Percentiles rank a stretch among this genome's conserved stretches.
Evolutionary conservation across 1,140 invertebrate genomes (phyloP).

Genomic region (Anthonomus grandis): DNA sequence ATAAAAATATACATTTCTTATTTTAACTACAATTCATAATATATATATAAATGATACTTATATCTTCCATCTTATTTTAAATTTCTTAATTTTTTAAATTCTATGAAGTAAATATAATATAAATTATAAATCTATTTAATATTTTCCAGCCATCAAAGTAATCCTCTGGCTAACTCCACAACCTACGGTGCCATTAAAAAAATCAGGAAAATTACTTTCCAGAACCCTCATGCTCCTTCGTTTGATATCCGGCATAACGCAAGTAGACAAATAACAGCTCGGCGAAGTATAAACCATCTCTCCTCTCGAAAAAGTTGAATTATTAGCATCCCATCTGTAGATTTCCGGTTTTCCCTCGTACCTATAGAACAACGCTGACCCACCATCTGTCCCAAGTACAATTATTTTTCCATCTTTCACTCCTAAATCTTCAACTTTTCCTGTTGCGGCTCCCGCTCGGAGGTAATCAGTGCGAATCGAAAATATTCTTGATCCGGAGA

Average conservation of each 20-base stretch:
- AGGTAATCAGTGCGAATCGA: slow-evolving; percentile 56
- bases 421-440: slow-evolving; percentile 56
- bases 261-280: slow-evolving; percentile 56
- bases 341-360: slow-evolving; percentile 51
- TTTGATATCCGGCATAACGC: slow-evolving; percentile 56
- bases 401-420: slow-evolving; percentile 54
- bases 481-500: slow-evolving; percentile 55
- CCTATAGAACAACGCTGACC: slow-evolving; percentile 57
- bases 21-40: no score
- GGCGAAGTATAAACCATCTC: slow-evolving; percentile 52
- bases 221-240: slow-evolving; percentile 56
- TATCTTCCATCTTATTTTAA: no score
- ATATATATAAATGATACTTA: no score
- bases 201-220: slow-evolving; percentile 63
- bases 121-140: no score
- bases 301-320: slow-evolving; percentile 48
- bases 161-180: slow-evolving; percentile 57
- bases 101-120: no score
- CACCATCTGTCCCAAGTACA: slow-evolving; percentile 60
- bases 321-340: slow-evolving; percentile 51
- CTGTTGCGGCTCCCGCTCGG: slow-evolving; percentile 51
- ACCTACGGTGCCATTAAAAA: slow-evolving; percentile 57
- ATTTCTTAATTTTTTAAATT: no score
- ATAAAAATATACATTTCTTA: no score
- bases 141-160: slow-evolving; percentile 52